Conservation (phyloP, 2,888 invertebrate species). For the Yponomeuta evonymella region DNA sequence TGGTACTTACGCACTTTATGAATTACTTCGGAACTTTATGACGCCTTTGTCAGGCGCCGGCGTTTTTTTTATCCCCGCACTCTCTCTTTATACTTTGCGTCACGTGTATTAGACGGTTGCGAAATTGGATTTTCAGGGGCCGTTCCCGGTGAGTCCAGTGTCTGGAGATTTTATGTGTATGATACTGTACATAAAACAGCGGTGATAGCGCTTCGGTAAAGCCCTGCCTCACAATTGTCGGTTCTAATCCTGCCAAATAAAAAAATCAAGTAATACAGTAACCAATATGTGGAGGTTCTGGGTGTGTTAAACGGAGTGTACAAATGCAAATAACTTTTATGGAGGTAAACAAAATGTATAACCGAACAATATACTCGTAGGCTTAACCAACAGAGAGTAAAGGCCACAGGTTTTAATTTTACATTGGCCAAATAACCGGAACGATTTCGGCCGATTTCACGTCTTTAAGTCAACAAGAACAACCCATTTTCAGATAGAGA, state of each 20-base stretch:
- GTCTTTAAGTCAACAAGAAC: background rate
- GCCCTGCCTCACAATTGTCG: too few relatives aligned
- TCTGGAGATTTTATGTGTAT: background rate
- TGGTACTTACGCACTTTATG: slow-evolving; percentile 61
- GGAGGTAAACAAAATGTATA: too few relatives aligned
- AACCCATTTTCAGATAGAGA: slow-evolving; percentile 38
- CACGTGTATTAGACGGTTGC: slow-evolving; percentile 66
- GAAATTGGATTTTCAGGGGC: slow-evolving; percentile 58
- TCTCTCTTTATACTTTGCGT: slow-evolving; percentile 34
- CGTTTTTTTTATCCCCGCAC: slow-evolving; percentile 30
- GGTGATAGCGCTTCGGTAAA: background rate
- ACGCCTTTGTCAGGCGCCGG: slow-evolving; percentile 55
- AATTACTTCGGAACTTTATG: slow-evolving; percentile 67
- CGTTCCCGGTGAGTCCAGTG: slow-evolving; percentile 22
- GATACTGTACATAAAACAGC: background rate
- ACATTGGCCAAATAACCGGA: too few relatives aligned
- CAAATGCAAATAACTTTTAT: too few relatives aligned
- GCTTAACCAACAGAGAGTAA: too few relatives aligned
- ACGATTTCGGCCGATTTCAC: background rate
- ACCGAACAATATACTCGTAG: too few relatives aligned
- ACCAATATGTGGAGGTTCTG: too few relatives aligned
- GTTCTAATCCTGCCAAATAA: too few relatives aligned
- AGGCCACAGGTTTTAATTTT: too few relatives aligned
- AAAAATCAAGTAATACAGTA: too few relatives aligned
- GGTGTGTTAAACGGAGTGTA: too few relatives aligned